Evolutionary conservation across 2,113 vertebrate species (phyloP), one percentile per base, ranked within the genome.

Genomic region (Acanthochromis polyacanthus): DNA sequence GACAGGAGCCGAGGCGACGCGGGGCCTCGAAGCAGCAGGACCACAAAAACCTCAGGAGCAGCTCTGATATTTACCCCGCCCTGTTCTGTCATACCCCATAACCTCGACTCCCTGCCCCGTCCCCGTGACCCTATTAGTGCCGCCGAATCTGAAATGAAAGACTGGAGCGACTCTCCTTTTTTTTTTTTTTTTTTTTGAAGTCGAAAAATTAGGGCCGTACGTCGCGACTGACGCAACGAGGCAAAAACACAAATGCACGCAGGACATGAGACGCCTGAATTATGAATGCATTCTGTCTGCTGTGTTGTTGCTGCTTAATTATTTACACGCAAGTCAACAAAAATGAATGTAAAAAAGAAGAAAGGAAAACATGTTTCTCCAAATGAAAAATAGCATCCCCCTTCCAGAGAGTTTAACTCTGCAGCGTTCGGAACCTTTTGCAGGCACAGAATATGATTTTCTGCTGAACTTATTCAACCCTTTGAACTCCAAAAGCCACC

Each of bases 41-140:
- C 86, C 81, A 36, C 80, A 83, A 87, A 91, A 87, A 91, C 90
- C 87, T 76, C 78, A 69, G 78, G 75, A 81, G 40, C 68, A 81
- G 57, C 71, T 71, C 81, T 88, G 87, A 88, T 92, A 85, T 84
- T 82, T 79, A 75, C 83, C 86, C 84, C 83, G 81, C 82, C 84
- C 67, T 51, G 10, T 61, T 81, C 74, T 82, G 86, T 89, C 84
- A 59, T 68, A 55, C 51, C 55, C 48, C 32, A 87, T 86, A 71
- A 74, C 78, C 81, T 64, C 53, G 1, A 8, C 75, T 53, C 77
- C 28, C 53, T 0, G 70, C 74, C 66, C 19, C 11, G 48, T 60
- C 75, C 52, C 80, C 2, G 58, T 57, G 79, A 91, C 80, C 86
- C 81, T 10, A 61, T 69, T 74, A 23, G 30, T 10, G 19, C 70